Conservation (phyloP, 2,888 invertebrate species). For the Eupithecia abbreviata region DNA sequence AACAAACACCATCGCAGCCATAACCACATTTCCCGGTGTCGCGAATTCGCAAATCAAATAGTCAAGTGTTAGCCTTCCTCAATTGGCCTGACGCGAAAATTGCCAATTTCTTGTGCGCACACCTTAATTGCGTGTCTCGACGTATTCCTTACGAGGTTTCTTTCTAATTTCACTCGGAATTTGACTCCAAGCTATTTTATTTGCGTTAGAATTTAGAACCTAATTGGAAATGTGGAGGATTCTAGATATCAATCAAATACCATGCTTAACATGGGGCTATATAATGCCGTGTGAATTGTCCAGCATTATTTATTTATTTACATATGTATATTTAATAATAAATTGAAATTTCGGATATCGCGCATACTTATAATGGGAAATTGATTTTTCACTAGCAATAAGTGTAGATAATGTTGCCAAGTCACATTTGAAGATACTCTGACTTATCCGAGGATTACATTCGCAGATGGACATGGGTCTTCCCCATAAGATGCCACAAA, state of each 20-base stretch:
- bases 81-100: conserved; percentile 65
- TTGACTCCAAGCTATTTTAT: conserved; percentile 31
- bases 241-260: neutral
- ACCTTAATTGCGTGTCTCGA: conserved; percentile 56
- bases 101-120: conserved; percentile 64
- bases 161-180: conserved; percentile 42
- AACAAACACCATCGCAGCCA: conserved; percentile 8
- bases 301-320: too few relatives aligned
- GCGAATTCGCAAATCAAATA: conserved; percentile 37
- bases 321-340: neutral
- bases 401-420: neutral
- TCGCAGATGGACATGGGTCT: neutral
- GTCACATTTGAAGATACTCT: neutral
- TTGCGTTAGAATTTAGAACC: neutral
- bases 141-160: conserved; percentile 45
- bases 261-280: too few relatives aligned
- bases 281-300: too few relatives aligned
- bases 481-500: neutral
- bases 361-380: neutral
- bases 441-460: neutral
- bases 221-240: conserved; percentile 2
- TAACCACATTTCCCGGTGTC: conserved; percentile 27
- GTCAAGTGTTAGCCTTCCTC: conserved; percentile 40
- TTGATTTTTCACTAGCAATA: neutral
- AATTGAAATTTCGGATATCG: neutral